Conservation (phyloP, 2,113 vertebrate species). For the Cyanoderma ruficeps region DNA sequence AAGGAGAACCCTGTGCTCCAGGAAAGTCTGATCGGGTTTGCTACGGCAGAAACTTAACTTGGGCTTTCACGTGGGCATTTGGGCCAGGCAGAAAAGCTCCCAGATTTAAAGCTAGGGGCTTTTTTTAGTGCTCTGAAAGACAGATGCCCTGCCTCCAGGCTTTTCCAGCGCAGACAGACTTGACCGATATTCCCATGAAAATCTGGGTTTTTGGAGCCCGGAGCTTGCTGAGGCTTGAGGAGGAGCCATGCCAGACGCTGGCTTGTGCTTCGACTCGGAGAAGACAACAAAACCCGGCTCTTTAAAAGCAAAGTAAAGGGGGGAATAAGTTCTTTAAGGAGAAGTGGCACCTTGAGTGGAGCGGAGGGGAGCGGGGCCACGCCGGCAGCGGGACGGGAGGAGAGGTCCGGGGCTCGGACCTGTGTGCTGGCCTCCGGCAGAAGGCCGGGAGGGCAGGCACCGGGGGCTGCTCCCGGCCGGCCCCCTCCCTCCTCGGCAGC, state of each 20-base stretch:
- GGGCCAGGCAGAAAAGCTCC: neutral
- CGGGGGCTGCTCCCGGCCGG: neutral
- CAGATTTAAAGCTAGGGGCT: neutral
- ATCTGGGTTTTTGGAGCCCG: slow-evolving; percentile 6
- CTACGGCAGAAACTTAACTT: neutral
- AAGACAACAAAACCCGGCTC: neutral
- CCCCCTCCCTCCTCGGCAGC: neutral
- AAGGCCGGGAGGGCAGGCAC: neutral
- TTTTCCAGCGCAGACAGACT: neutral
- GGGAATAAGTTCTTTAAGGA: neutral
- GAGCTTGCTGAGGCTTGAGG: neutral
- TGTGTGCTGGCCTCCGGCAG: neutral
- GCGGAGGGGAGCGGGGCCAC: neutral
- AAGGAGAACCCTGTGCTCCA: accelerated
- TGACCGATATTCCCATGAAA: slow-evolving; percentile 3
- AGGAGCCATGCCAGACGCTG: neutral
- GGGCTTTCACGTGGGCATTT: neutral
- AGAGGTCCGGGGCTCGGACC: neutral
- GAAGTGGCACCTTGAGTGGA: neutral
- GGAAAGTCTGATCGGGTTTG: accelerated
- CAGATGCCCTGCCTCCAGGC: neutral
- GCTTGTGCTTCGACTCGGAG: neutral
- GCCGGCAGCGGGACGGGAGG: neutral
- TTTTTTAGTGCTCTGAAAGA: neutral
- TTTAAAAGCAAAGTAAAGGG: neutral